phyloP scores from a whole-genome alignment of 2,888 invertebrate species.

The Erebia palarica region DNA sequence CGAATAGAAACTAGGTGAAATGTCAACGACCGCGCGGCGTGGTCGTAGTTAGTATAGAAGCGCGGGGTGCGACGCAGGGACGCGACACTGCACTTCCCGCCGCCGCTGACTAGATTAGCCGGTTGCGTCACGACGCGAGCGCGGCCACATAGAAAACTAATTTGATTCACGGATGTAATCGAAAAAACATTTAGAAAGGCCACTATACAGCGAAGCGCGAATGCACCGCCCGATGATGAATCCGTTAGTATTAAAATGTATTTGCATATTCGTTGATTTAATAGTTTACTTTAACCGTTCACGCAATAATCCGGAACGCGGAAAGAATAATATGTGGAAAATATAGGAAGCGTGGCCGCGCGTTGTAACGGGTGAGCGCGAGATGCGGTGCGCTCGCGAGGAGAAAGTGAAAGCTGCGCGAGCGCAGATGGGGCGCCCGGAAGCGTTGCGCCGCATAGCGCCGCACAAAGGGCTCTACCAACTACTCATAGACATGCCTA shows the following conservation, averaged over 20 bases:
- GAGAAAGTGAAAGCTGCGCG: conserved; percentile 80
- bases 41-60: conserved; percentile 67
- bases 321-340: conserved; percentile 53
- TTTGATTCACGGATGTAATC: conserved; percentile 50
- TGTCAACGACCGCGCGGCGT: conserved; percentile 78
- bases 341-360: conserved; percentile 64
- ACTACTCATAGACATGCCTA: conserved; percentile 33
- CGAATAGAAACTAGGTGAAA: conserved; percentile 82
- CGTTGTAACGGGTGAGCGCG: conserved; percentile 57
- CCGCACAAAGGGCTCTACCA: conserved; percentile 59
- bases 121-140: conserved; percentile 78
- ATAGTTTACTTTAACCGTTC: conserved; percentile 42
- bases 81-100: conserved; percentile 83
- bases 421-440: conserved; percentile 78
- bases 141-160: conserved; percentile 59
- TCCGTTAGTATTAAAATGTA: conserved; percentile 4
- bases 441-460: conserved; percentile 62
- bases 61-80: conserved; percentile 76
- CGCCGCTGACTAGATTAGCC: conserved; percentile 81
- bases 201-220: conserved; percentile 21
- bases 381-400: conserved; percentile 65
- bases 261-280: conserved; percentile 24
- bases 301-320: conserved; percentile 61
- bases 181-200: conserved; percentile 33
- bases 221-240: conserved; percentile 13